These are phyloP conservation scores for Mus pahari DNA, from an alignment of 2,113 vertebrate species.

Conservation along the genomic window DNA sequence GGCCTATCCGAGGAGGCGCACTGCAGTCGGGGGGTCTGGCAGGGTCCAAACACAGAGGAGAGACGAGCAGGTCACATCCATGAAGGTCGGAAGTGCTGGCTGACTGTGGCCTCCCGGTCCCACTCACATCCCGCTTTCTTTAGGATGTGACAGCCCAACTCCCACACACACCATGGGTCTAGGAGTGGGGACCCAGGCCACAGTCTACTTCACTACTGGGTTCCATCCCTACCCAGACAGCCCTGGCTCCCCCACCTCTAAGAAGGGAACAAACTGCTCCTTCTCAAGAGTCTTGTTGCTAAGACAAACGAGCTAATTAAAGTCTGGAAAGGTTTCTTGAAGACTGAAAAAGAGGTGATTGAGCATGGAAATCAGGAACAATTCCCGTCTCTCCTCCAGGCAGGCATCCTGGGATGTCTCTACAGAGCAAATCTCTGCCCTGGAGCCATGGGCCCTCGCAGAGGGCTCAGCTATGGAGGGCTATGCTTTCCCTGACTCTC, in stretches of 20 bases:
- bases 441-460: neutral
- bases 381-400: slow-evolving; percentile 54
- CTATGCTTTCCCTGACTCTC: neutral
- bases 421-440: neutral
- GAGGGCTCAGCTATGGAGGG: neutral
- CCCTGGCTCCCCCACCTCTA: neutral
- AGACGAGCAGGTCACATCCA: neutral
- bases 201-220: neutral
- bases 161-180: neutral
- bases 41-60: neutral
- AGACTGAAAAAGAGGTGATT: slow-evolving; percentile 53
- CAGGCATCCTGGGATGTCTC: slow-evolving; percentile 25
- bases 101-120: neutral
- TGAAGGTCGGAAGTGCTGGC: neutral
- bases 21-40: neutral
- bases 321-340: slow-evolving; percentile 47
- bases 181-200: neutral
- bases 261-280: slow-evolving; percentile 29
- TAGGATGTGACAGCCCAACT: neutral
- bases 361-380: slow-evolving; percentile 44
- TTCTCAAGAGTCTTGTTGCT: neutral
- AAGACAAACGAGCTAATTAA: slow-evolving; percentile 70
- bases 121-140: neutral
- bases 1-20: neutral
- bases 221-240: neutral